Percentiles rank a stretch among this genome's conserved stretches.
Evolutionary conservation across 1,140 invertebrate genomes (phyloP).

Genomic region (Hylyphantes graminicola): DNA sequence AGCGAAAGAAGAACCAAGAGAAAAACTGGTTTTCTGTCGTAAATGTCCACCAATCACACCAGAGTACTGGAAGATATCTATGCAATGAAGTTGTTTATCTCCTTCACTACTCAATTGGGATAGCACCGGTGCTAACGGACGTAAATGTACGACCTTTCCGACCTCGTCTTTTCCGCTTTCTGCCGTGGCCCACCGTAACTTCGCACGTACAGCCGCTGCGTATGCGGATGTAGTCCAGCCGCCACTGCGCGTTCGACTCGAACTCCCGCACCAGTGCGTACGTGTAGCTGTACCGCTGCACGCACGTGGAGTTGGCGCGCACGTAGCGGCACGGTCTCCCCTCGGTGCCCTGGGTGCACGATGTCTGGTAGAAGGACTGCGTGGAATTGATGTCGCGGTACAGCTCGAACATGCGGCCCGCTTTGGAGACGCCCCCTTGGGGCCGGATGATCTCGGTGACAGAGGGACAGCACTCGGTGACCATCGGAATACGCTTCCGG

Average conservation of each 20-base stretch:
- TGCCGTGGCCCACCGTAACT: conserved; percentile 65
- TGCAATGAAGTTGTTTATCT: too few species aligned
- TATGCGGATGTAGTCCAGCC: conserved; percentile 83
- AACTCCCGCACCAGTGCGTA: conserved; percentile 80
- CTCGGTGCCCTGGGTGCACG: conserved; percentile 78
- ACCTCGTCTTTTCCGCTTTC: neutral
- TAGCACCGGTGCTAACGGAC: too few species aligned
- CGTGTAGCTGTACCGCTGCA: conserved; percentile 85
- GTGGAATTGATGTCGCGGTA: conserved; percentile 75
- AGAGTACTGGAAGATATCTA: too few species aligned
- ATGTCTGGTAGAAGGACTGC: conserved; percentile 81
- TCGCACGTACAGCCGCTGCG: conserved; percentile 86
- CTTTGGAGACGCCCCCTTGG: conserved; percentile 78
- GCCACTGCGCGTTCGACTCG: conserved; percentile 72
- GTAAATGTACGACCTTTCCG: too few species aligned
- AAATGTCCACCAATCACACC: too few species aligned
- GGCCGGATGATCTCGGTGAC: conserved; percentile 81
- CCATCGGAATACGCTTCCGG: neutral
- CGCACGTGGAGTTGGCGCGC: conserved; percentile 76
- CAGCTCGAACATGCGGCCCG: conserved; percentile 79
- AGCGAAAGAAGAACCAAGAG: too few species aligned
- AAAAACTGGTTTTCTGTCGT: too few species aligned
- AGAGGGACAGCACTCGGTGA: conserved; percentile 80
- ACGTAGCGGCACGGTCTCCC: conserved; percentile 82
- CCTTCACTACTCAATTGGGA: too few species aligned